phyloP scores from a whole-genome alignment of 2,113 vertebrate genomes.

The Brachyhypopomus gauderio region DNA sequence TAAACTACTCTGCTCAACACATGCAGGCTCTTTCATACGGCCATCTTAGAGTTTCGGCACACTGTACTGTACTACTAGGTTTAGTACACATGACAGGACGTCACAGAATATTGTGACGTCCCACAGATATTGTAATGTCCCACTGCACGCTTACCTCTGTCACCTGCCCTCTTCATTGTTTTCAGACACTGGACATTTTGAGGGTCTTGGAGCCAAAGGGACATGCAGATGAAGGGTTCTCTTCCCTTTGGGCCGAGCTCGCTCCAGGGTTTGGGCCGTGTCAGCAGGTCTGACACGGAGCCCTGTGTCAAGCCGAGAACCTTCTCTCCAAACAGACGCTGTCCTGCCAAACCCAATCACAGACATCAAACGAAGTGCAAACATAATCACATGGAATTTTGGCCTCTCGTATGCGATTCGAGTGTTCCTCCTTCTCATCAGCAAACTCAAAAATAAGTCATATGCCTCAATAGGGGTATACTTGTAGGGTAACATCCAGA shows the following conservation, averaged over 20 bases:
- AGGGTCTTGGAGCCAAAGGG: slow-evolving; percentile 95
- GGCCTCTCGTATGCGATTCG: too few species aligned
- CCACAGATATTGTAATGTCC: background rate
- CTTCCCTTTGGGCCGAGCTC: slow-evolving; percentile 94
- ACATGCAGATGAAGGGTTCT: slow-evolving; percentile 88
- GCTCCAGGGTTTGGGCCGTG: slow-evolving; percentile 96
- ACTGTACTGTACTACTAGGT: too few species aligned
- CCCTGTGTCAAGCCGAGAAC: slow-evolving; percentile 97
- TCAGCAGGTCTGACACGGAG: slow-evolving; percentile 96
- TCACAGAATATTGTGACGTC: too few species aligned
- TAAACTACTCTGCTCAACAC: slow-evolving; percentile 85
- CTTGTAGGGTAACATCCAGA: background rate
- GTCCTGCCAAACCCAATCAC: slow-evolving; percentile 74
- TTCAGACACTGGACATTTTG: slow-evolving; percentile 95
- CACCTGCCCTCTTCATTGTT: slow-evolving; percentile 96
- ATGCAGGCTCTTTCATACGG: slow-evolving; percentile 64
- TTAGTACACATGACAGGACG: background rate
- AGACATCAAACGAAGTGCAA: too few species aligned
- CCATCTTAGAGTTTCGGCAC: background rate
- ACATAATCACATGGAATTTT: too few species aligned
- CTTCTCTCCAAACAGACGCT: slow-evolving; percentile 96
- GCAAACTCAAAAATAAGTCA: background rate
- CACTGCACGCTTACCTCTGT: slow-evolving; percentile 83
- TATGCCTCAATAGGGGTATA: background rate
- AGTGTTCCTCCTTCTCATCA: too few species aligned